Base-by-base conservation (phyloP, 1,140 invertebrate genomes). In the Armadillidium nasatum region DNA sequence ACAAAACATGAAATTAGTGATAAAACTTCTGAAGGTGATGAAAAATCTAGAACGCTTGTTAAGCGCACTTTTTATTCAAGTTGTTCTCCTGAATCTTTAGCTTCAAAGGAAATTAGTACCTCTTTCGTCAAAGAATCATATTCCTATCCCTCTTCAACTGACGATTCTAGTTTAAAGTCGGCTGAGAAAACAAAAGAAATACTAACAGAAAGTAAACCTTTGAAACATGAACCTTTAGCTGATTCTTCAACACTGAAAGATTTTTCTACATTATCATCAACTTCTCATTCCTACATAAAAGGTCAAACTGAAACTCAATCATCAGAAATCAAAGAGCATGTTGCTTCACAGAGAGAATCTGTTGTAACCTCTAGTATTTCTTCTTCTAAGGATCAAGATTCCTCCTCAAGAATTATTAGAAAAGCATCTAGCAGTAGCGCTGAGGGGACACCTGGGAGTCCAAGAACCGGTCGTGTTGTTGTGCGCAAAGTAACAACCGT, bases 401-500 rank as follows among this genome's bases (percentile, higher is more conserved):
- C 50, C 4, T 13, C 19, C 10, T 73, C 72, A 60, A 54, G 69
- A 15, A 70, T 21, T 46, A 44, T 76, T 11, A 74, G 78, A n/a
- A 79, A 79, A 72, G 74, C 78, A 15, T 79, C 77, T 72, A 76
- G 74, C 10, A 81, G 79, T 66, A 78, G 77, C 33, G 76, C 75
- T 33, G 75, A 78, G 50, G 79, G 78, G 13, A 50, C 79, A 23
- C 77, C 79, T 15, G 77, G 79, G 33, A 81, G 79, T 54, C 79
- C 79, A 22, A 74, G 79, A 44, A 81, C 79, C 4, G 79, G 79
- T 44, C 77, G 79, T 46, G 79, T 81, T 44, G 79, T 81, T 19
- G 79, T 81, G 15, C 72, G 79, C 33, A 78, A 78, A 67, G 79
- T 81, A 15, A 81, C 79, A 4, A 81, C 79, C 13, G 79, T 81